These are phyloP conservation scores for Cosmorhoe ocellata DNA, from an alignment of 2,888 invertebrate genomes.

Conservation along the genomic window DNA sequence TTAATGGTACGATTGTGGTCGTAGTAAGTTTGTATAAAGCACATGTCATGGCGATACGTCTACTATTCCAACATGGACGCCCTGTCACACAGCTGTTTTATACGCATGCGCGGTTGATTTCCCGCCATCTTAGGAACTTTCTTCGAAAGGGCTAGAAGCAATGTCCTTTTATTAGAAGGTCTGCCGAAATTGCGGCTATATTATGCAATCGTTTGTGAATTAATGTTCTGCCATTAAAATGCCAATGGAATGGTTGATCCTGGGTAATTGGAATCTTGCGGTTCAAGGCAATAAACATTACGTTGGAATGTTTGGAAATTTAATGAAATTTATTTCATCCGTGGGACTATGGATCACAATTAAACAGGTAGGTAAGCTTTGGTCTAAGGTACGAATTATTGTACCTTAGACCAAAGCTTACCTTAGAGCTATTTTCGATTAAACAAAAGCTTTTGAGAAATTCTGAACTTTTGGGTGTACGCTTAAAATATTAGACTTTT, in stretches of 20 bases:
- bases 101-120: slow-evolving; percentile 70
- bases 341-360: neutral
- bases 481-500: neutral
- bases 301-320: no score
- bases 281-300: no score
- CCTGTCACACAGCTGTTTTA: slow-evolving; percentile 66
- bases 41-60: slow-evolving; percentile 31
- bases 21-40: slow-evolving; percentile 28
- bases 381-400: no score
- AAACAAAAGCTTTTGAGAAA: slow-evolving; percentile 3
- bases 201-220: neutral
- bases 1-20: slow-evolving; percentile 35
- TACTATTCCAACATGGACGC: slow-evolving; percentile 64
- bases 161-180: slow-evolving; percentile 8
- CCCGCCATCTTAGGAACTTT: slow-evolving; percentile 69
- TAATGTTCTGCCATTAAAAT: slow-evolving; percentile 3
- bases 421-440: neutral
- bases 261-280: neutral
- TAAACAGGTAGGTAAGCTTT: no score
- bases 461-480: neutral
- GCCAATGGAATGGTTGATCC: neutral
- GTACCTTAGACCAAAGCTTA: no score
- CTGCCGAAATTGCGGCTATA: neutral
- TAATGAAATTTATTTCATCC: no score
- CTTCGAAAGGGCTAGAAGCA: slow-evolving; percentile 5